phyloP scores from a whole-genome alignment of 2,113 vertebrate species.

The Phrynosoma blainvillii region DNA sequence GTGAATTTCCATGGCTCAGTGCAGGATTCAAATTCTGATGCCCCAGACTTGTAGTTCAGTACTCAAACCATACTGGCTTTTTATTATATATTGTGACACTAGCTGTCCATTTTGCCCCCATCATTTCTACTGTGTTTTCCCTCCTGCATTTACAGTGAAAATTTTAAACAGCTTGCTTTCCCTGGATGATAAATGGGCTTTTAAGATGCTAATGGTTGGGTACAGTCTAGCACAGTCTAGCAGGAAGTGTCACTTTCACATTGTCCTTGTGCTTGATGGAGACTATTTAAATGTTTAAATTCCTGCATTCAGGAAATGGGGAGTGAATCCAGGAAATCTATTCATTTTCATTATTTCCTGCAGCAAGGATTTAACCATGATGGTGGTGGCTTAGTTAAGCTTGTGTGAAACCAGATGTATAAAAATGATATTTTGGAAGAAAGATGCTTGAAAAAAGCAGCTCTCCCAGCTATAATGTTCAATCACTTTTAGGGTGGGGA shows the following conservation, averaged over 20 bases:
- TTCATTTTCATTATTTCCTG: constrained; percentile 19
- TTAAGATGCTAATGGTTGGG: neutral
- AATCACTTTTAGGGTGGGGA: neutral
- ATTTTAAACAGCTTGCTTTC: neutral
- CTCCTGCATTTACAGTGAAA: constrained; percentile 26
- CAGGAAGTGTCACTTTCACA: neutral
- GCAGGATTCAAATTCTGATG: no score
- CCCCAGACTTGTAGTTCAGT: no score
- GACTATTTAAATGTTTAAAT: neutral
- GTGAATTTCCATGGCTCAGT: no score
- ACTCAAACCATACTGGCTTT: no score
- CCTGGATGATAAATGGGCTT: constrained; percentile 28
- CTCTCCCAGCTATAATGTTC: neutral
- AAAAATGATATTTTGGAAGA: constrained; percentile 2
- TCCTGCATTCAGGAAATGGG: neutral
- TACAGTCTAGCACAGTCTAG: neutral
- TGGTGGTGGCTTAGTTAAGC: neutral
- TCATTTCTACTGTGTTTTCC: constrained; percentile 16
- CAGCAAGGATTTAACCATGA: constrained; percentile 1
- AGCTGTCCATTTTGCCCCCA: neutral
- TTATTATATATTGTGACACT: neutral
- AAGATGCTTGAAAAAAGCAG: constrained; percentile 8
- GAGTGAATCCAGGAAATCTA: constrained; percentile 16
- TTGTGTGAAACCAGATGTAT: rapidly evolving
- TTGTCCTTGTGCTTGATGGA: neutral